A percentile compares a stretch with the other conserved stretches of the same genome.
phyloP scores from a whole-genome alignment of 2,113 vertebrate species.

The Gambusia affinis region DNA sequence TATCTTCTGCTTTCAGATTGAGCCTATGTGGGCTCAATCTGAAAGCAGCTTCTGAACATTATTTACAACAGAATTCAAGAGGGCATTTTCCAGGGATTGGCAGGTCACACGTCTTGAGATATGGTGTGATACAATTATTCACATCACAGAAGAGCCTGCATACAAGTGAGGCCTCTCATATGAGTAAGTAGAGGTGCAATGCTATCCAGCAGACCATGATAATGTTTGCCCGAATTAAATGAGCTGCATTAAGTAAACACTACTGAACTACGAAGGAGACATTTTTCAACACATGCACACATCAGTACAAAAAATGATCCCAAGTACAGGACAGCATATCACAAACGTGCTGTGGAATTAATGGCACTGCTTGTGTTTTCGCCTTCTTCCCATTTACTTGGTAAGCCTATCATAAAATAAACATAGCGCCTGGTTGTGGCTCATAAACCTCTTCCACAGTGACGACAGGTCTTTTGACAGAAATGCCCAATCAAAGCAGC shows the following conservation, averaged over 20 bases:
- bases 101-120: conserved; percentile 22
- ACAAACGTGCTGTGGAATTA: conserved; percentile 57
- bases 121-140: conserved; percentile 19
- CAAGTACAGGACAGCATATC: conserved; percentile 45
- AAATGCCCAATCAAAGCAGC: conserved; percentile 69
- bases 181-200: conserved; percentile 27
- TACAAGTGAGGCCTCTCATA: neutral
- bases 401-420: conserved; percentile 72
- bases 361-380: conserved; percentile 56
- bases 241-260: conserved; percentile 46
- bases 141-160: conserved; percentile 10
- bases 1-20: neutral
- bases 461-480: conserved; percentile 67
- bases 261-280: conserved; percentile 21
- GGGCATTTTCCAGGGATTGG: conserved; percentile 2
- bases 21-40: neutral
- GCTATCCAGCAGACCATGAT: conserved; percentile 38
- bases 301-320: conserved; percentile 9
- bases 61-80: conserved; percentile 7
- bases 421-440: conserved; percentile 51
- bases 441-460: conserved; percentile 63
- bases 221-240: conserved; percentile 44
- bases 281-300: conserved; percentile 18
- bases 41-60: neutral
- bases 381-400: conserved; percentile 35